Percentiles rank a stretch among this genome's conserved stretches.
Evolutionary conservation across 2,888 invertebrate genomes (phyloP).

Genomic region (Galerucella nymphaeae): DNA sequence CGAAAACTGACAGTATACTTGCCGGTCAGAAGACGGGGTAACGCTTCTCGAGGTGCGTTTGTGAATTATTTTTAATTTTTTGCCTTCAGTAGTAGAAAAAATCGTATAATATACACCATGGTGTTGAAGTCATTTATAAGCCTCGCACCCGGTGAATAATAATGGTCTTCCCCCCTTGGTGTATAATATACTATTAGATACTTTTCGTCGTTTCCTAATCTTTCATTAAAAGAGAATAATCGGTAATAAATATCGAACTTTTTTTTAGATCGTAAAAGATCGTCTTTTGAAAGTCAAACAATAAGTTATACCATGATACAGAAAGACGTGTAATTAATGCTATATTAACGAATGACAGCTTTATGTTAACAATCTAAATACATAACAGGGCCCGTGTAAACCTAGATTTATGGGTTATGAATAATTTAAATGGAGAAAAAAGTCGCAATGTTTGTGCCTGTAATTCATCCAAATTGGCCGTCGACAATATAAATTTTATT

Average conservation of each 20-base stretch:
- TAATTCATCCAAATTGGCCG: slow-evolving; percentile 62
- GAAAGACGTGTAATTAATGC: slow-evolving; percentile 57
- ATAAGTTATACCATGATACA: slow-evolving; percentile 20
- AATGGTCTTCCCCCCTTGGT: too few relatives aligned
- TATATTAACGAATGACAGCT: slow-evolving; percentile 62
- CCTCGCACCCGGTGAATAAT: too few relatives aligned
- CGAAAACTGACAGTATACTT: too few relatives aligned
- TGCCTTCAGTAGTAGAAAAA: too few relatives aligned
- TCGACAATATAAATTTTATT: slow-evolving; percentile 58
- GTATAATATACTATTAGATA: too few relatives aligned
- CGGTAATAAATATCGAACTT: neutral
- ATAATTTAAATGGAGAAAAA: slow-evolving; percentile 59
- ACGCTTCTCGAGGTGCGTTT: too few relatives aligned
- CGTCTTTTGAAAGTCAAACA: slow-evolving; percentile 8
- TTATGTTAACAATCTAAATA: slow-evolving; percentile 62
- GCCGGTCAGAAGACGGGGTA: too few relatives aligned
- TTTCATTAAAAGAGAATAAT: neutral
- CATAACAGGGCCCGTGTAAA: slow-evolving; percentile 58
- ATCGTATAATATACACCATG: too few relatives aligned
- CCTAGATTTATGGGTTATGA: slow-evolving; percentile 62
- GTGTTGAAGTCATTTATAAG: too few relatives aligned
- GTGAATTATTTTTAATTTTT: too few relatives aligned
- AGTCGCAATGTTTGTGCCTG: slow-evolving; percentile 56
- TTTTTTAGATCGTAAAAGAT: neutral
- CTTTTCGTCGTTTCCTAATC: too few relatives aligned